These are phyloP conservation scores for Agriopis leucophaearia DNA, from an alignment of 2,888 invertebrate genomes.

Conservation along the genomic window DNA sequence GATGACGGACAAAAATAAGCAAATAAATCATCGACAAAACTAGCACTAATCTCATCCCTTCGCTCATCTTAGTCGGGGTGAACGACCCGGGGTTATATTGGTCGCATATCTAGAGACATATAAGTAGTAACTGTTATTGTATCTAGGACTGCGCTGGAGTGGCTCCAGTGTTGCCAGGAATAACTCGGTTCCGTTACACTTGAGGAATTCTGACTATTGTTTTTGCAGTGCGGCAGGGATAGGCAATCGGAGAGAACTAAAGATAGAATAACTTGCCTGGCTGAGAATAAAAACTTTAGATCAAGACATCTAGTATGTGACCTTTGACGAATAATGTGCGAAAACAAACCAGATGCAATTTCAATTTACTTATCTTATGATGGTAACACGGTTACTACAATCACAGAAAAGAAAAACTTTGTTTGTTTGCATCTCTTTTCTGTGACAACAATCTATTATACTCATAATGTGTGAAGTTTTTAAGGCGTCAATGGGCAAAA, in stretches of 20 bases:
- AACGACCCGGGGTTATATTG: slow-evolving; percentile 54
- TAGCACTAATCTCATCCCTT: slow-evolving; percentile 17
- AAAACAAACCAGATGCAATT: no score
- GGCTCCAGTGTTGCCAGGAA: slow-evolving; percentile 34
- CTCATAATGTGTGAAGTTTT: no score
- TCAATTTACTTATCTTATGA: no score
- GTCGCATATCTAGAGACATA: slow-evolving; percentile 44
- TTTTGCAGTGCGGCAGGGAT: slow-evolving; percentile 18
- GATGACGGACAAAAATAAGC: slow-evolving; percentile 10
- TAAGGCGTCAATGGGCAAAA: no score
- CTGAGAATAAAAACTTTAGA: background rate
- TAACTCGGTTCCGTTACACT: slow-evolving; percentile 32
- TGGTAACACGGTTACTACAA: no score
- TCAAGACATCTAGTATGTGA: no score
- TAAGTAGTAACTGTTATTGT: background rate
- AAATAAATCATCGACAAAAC: slow-evolving; percentile 22
- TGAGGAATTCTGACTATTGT: slow-evolving; percentile 20
- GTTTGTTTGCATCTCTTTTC: no score
- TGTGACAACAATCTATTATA: no score
- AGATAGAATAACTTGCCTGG: background rate
- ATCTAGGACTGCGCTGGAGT: slow-evolving; percentile 12
- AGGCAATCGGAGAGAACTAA: background rate
- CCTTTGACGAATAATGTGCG: no score
- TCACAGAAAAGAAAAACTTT: no score
- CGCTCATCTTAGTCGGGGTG: slow-evolving; percentile 37